phyloP scores from a whole-genome alignment of 2,888 invertebrate species.

The Sesia apiformis region DNA sequence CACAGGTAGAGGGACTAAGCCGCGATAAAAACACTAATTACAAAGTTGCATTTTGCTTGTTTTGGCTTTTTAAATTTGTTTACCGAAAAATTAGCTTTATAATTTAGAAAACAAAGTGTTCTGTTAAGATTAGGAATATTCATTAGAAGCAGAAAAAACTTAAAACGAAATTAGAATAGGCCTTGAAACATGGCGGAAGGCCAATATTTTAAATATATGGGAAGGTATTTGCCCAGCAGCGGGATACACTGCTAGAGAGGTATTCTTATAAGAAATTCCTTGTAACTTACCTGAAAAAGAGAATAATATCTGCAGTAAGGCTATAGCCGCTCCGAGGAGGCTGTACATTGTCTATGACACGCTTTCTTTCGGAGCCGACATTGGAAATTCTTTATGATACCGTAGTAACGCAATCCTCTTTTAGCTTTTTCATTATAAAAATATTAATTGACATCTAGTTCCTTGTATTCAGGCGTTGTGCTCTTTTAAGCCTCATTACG shows the following conservation, averaged over 20 bases:
- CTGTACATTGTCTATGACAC: conserved; percentile 65
- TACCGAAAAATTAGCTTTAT: neutral
- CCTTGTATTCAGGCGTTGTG: neutral
- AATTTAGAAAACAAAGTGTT: neutral
- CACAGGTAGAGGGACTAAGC: conserved; percentile 20
- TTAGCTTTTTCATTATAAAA: conserved; percentile 40
- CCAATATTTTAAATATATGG: no score
- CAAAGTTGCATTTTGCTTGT: conserved; percentile 11
- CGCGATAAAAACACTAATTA: conserved; percentile 36
- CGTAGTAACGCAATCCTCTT: conserved; percentile 19
- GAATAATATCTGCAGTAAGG: conserved; percentile 57
- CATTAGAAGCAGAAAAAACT: no score
- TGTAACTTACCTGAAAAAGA: conserved; percentile 45
- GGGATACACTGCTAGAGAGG: no score
- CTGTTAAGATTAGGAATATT: no score
- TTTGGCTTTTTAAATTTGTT: conserved; percentile 1
- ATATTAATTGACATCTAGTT: neutral
- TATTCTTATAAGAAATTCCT: no score
- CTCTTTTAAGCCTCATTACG: neutral
- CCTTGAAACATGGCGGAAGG: neutral
- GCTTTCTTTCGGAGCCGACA: conserved; percentile 43
- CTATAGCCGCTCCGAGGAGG: conserved; percentile 53
- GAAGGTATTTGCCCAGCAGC: no score
- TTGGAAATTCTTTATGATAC: conserved; percentile 45
- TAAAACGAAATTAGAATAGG: neutral